Percentiles rank a stretch among this genome's conserved stretches.
Conservation (phyloP, 2,888 invertebrate genomes). For the Parnassius orleans region DNA sequence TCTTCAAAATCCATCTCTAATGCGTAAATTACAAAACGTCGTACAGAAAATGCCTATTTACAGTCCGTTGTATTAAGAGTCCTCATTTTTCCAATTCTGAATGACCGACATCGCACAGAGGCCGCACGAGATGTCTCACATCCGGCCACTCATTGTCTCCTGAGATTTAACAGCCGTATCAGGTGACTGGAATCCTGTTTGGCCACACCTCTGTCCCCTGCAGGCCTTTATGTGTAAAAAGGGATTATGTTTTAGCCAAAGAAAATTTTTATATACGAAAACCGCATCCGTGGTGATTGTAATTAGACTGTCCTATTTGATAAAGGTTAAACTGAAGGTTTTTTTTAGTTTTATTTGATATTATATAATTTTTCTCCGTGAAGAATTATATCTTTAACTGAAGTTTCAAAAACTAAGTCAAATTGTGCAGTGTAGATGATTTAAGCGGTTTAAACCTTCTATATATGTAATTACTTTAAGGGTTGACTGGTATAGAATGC, state of each 20-base stretch:
- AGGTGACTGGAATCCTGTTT: slow-evolving; percentile 44
- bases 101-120: slow-evolving; percentile 34
- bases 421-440: too few species aligned
- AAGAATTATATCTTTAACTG: too few species aligned
- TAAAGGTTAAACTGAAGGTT: too few species aligned
- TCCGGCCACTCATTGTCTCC: slow-evolving; percentile 59
- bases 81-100: slow-evolving; percentile 11
- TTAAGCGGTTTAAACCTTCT: too few species aligned
- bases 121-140: slow-evolving; percentile 51
- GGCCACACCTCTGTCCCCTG: slow-evolving; percentile 44
- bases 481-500: too few species aligned
- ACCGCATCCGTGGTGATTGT: too few species aligned
- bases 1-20: too few species aligned
- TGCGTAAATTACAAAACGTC: background rate
- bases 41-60: background rate
- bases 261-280: background rate
- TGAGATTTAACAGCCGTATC: slow-evolving; percentile 49
- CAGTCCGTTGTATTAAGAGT: slow-evolving; percentile 8
- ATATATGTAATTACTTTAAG: too few species aligned
- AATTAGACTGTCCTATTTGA: too few species aligned
- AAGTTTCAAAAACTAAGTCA: too few species aligned
- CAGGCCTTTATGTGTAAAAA: slow-evolving; percentile 20
- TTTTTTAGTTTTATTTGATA: too few species aligned
- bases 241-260: slow-evolving; percentile 1
- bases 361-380: too few species aligned